Evolutionary conservation across 2,113 vertebrate species (phyloP), one percentile per base, ranked within the genome.

Genomic region (Clupea harengus): DNA sequence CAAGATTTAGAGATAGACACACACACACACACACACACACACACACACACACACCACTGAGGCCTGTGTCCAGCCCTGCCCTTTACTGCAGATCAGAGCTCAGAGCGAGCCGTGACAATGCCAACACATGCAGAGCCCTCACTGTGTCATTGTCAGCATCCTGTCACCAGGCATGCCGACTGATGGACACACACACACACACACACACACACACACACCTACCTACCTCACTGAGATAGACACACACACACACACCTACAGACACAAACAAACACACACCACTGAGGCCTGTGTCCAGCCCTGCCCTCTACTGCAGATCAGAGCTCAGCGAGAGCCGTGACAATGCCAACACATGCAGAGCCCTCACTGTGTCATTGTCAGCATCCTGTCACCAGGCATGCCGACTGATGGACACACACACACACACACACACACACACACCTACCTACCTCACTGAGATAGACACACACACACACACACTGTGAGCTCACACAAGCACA

Each of bases 131-230:
- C 25, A 72, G 64, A 72, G 22, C 28, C 64, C 28, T 72, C 10
- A 72, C 64, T 32, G 64, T 72, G 64, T 72, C 64, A 72, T 3
- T 72, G 64, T 32, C n/a, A 72, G 64, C 18, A 22, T 60, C 28
- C 64, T 72, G 64, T 72, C 64, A 72, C 64, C 64, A 32, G 28
- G 25, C 64, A 8, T 72, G 10, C 64, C 28, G 1, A 32, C 64
- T 72, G 64, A 72, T 32, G 64, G 64, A 72, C n/a, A 72, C 64
- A 32, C 64, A 72, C 64, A 72, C 64, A 28, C 25, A 72, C 64
- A 72, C 64, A 72, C 64, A 72, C 64, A 72, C 64, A 28, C n/a
- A 72, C 64, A 72, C 6, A 72, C 64, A 72, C 2, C 1, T 5
- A 72, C 57, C 22, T 20, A 64, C 22, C n/a, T 1, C 64, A 28